phyloP scores from a whole-genome alignment of 2,888 invertebrate species.

The Lobophora halterata region DNA sequence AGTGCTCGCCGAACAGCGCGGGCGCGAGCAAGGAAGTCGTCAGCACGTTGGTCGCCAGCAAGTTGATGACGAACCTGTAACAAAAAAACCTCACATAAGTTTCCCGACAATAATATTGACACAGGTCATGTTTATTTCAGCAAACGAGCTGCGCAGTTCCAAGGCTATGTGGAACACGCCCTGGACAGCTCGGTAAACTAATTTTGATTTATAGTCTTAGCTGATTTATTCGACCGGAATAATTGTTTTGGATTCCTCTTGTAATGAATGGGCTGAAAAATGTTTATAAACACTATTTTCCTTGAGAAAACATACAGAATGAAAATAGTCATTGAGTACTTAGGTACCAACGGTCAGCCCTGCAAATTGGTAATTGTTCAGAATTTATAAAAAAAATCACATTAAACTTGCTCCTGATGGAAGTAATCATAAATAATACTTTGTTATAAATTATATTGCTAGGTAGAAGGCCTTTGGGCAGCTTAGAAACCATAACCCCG shows the following conservation, averaged over 20 bases:
- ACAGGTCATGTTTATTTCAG: slow-evolving; percentile 21
- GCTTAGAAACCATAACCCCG: too few relatives aligned
- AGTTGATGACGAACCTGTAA: slow-evolving; percentile 85
- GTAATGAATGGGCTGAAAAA: slow-evolving; percentile 1
- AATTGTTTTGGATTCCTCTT: slow-evolving; percentile 22
- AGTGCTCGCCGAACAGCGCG: slow-evolving; percentile 78
- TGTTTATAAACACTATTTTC: slow-evolving; percentile 37
- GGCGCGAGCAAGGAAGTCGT: slow-evolving; percentile 74
- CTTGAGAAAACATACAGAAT: slow-evolving; percentile 27
- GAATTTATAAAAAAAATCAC: too few relatives aligned
- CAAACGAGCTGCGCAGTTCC: slow-evolving; percentile 25
- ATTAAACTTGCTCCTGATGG: too few relatives aligned
- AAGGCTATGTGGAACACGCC: slow-evolving; percentile 28
- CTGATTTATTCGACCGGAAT: slow-evolving; percentile 30
- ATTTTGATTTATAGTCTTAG: slow-evolving; percentile 34
- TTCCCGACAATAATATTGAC: slow-evolving; percentile 31
- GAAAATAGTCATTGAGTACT: slow-evolving; percentile 22
- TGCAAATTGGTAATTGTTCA: too few relatives aligned
- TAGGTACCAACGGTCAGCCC: too few relatives aligned
- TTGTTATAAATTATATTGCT: too few relatives aligned
- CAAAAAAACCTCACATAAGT: slow-evolving; percentile 46
- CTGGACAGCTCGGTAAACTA: slow-evolving; percentile 20
- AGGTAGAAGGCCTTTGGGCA: too few relatives aligned
- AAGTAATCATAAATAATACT: too few relatives aligned
- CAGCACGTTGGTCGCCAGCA: slow-evolving; percentile 72